Percentiles rank a stretch among this genome's conserved stretches.
phyloP scores from a whole-genome alignment of 2,888 invertebrate genomes.

The Rugalucina vietnamica region DNA sequence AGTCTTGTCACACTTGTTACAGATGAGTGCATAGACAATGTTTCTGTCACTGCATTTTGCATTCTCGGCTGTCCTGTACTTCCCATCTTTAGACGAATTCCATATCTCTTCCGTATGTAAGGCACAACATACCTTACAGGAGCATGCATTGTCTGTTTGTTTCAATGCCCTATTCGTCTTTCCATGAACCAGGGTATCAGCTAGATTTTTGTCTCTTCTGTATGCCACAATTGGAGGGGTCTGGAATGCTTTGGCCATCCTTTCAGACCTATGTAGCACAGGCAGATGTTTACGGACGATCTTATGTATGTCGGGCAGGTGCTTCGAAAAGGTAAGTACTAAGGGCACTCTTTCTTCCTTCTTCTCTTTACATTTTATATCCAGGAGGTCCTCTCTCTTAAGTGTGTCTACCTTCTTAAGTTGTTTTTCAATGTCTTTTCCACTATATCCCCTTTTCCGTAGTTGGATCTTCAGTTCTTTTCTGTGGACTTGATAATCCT shows the following conservation, averaged over 20 bases:
- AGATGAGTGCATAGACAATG: not conserved
- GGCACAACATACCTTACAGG: too few relatives aligned
- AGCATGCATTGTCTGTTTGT: too few relatives aligned
- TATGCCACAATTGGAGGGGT: not conserved
- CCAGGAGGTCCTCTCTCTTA: not conserved
- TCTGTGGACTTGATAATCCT: not conserved
- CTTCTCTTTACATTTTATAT: not conserved
- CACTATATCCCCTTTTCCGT: not conserved
- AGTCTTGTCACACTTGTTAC: not conserved
- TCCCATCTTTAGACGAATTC: too few relatives aligned
- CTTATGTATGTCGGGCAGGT: not conserved
- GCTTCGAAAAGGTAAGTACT: not conserved
- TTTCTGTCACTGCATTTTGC: not conserved
- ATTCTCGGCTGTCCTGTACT: not conserved
- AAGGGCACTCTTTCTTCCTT: not conserved
- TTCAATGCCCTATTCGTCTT: too few relatives aligned
- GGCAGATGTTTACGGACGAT: not conserved
- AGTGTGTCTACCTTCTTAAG: not conserved
- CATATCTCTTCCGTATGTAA: too few relatives aligned
- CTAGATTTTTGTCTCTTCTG: conserved; percentile 1
- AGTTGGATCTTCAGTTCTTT: not conserved
- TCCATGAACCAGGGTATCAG: not conserved
- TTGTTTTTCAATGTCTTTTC: not conserved
- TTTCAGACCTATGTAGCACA: not conserved
- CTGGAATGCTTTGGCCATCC: not conserved